Conservation (phyloP, 1,140 invertebrate genomes). For the Lethocerus indicus region DNA sequence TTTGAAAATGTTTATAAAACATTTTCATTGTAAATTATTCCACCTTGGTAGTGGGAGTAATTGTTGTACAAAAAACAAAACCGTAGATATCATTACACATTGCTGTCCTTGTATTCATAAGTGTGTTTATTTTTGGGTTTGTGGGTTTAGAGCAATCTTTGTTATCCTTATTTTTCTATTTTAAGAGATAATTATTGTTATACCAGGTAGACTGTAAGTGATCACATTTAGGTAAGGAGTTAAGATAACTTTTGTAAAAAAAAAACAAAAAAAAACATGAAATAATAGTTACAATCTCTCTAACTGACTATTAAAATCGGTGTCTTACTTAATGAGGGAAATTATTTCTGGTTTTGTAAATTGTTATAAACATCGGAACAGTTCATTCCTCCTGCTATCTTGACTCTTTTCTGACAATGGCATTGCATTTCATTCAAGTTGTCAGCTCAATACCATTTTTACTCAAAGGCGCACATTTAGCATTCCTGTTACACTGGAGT, state of each 20-base stretch:
- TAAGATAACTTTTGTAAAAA: neutral
- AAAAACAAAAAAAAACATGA: too few relatives aligned
- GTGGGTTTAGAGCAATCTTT: conserved; percentile 1
- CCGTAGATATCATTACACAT: neutral
- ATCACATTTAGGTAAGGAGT: conserved; percentile 1
- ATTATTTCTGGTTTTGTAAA: too few relatives aligned
- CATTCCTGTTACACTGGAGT: conserved; percentile 6
- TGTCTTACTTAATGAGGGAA: too few relatives aligned
- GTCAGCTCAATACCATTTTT: conserved; percentile 4
- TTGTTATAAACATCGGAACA: too few relatives aligned
- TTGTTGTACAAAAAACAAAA: conserved; percentile 3
- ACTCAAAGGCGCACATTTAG: conserved; percentile 4
- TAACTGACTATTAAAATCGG: too few relatives aligned
- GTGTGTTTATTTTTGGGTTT: conserved; percentile 10
- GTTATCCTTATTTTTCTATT: neutral
- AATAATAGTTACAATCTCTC: too few relatives aligned
- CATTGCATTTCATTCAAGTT: conserved; percentile 1
- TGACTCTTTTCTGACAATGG: too few relatives aligned
- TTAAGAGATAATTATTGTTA: neutral
- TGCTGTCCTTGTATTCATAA: conserved; percentile 3
- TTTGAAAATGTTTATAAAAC: conserved; percentile 4
- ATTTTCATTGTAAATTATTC: neutral
- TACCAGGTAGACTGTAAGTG: conserved; percentile 2
- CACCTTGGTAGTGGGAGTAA: neutral
- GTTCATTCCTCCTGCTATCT: too few relatives aligned